These are phyloP conservation scores for Gambusia affinis DNA, from an alignment of 2,113 vertebrate genomes.

Conservation along the genomic window DNA sequence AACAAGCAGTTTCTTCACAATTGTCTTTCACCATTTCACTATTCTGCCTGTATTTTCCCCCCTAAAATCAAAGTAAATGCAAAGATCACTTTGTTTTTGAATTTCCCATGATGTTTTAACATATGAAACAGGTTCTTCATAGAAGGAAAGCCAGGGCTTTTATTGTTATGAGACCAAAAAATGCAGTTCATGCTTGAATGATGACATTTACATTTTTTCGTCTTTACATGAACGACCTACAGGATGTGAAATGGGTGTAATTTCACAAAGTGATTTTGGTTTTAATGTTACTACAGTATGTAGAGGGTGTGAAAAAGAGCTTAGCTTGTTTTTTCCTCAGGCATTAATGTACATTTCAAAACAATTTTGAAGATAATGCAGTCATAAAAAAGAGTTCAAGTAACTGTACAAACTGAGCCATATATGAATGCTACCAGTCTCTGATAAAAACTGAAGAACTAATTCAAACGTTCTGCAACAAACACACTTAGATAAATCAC, in stretches of 20 bases:
- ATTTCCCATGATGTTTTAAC: neutral
- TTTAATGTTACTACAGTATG: neutral
- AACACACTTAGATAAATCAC: neutral
- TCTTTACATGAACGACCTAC: neutral
- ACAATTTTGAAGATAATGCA: neutral
- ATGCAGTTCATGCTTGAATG: neutral
- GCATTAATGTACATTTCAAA: neutral
- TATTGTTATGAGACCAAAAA: neutral
- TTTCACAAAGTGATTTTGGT: neutral
- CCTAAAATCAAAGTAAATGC: neutral
- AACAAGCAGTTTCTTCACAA: too few relatives aligned
- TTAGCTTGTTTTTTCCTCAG: neutral
- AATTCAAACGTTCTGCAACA: neutral
- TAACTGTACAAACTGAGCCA: neutral
- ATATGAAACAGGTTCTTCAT: neutral
- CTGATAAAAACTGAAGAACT: neutral
- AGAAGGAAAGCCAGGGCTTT: neutral
- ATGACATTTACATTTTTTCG: neutral
- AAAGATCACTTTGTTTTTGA: neutral
- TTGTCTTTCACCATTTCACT: neutral
- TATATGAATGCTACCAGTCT: neutral
- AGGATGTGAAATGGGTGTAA: slow-evolving; percentile 4
- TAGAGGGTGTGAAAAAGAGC: neutral
- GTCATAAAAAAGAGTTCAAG: neutral
- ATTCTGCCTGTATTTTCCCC: neutral